phyloP scores from a whole-genome alignment of 2,113 vertebrate species.

The Potamarius usumacintae region DNA sequence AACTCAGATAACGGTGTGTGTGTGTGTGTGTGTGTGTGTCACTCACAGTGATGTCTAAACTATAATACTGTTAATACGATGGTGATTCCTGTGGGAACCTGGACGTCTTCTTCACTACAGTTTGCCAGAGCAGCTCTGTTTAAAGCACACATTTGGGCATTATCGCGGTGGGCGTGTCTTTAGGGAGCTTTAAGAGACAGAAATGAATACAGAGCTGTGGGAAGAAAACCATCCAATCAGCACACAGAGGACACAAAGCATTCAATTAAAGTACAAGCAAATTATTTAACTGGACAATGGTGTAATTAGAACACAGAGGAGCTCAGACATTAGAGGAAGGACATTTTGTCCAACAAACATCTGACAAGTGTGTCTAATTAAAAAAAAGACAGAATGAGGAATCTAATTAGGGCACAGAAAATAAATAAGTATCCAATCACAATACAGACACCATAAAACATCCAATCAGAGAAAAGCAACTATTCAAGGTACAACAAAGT shows the following conservation, averaged over 20 bases:
- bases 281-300: not conserved
- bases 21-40: too few species aligned
- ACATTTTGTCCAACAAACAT: not conserved
- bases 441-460: not conserved
- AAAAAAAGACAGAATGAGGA: not conserved
- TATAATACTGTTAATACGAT: not conserved
- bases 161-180: not conserved
- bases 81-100: not conserved
- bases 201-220: not conserved
- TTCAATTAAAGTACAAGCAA: not conserved
- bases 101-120: not conserved
- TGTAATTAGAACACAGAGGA: not conserved
- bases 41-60: not conserved
- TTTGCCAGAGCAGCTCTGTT: not conserved
- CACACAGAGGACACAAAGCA: not conserved
- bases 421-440: not conserved
- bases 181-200: not conserved
- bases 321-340: not conserved
- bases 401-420: not conserved
- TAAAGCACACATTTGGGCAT: not conserved
- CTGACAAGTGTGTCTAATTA: not conserved
- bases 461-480: not conserved
- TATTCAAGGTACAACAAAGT: not conserved
- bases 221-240: not conserved
- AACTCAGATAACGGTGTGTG: not conserved